Percentiles rank a stretch among this genome's conserved stretches.
Evolutionary conservation across 2,797 vertebrate species (phyloP).

Genomic region (Oreonectes daqikongensis): DNA sequence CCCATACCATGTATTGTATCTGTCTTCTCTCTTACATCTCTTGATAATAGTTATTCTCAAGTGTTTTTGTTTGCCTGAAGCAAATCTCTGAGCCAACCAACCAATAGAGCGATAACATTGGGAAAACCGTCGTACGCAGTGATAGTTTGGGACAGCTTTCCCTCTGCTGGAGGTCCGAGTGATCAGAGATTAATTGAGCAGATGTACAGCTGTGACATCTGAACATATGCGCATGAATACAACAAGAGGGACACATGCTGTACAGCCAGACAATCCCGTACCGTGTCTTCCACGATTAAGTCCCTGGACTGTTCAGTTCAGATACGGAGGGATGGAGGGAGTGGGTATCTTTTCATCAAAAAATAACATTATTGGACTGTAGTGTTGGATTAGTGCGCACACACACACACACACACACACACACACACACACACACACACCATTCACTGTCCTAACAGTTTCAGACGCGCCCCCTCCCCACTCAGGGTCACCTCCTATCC

Average conservation of each 20-base stretch:
- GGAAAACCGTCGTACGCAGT: background rate
- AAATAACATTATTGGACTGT: conserved; percentile 14
- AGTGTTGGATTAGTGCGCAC: conserved; percentile 3
- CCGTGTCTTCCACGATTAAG: background rate
- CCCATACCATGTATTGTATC: no score
- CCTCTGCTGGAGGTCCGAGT: conserved; percentile 18
- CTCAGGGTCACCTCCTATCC: conserved; percentile 36
- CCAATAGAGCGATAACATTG: conserved; percentile 7
- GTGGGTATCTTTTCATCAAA: background rate
- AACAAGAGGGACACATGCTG: background rate
- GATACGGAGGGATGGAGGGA: background rate
- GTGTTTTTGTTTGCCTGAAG: conserved; percentile 2
- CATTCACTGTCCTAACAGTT: background rate
- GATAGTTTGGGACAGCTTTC: conserved; percentile 33
- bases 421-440: conserved; percentile 10
- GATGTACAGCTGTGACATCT: conserved; percentile 41
- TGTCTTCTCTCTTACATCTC: background rate
- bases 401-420: conserved; percentile 10
- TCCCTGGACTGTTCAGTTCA: conserved; percentile 20
- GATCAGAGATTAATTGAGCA: conserved; percentile 46
- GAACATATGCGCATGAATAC: conserved; percentile 40
- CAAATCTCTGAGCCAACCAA: background rate
- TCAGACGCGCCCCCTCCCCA: conserved; percentile 8
- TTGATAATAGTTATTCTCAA: background rate
- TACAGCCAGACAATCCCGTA: background rate